These are phyloP conservation scores for Bombus balteatus DNA, from an alignment of 1,140 invertebrate genomes.

Conservation along the genomic window DNA sequence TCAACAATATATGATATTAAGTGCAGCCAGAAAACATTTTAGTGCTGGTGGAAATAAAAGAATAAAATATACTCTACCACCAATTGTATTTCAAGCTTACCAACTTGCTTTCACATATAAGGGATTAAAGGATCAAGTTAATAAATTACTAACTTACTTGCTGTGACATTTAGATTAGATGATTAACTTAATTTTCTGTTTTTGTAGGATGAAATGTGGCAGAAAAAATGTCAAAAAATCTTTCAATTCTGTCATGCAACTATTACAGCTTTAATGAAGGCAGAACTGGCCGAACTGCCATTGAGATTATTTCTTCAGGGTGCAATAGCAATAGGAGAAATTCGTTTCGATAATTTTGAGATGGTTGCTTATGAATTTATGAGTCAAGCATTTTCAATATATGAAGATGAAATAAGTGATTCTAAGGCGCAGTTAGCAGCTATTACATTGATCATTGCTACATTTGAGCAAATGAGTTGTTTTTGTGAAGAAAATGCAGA, in stretches of 20 bases:
- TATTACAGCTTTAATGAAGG: conserved; percentile 96
- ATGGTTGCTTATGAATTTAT: conserved; percentile 99
- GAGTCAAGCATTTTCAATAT: conserved; percentile 98
- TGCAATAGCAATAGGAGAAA: conserved; percentile 95
- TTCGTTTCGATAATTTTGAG: conserved; percentile 97
- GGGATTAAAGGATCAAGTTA: conserved; percentile 88
- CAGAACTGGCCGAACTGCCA: conserved; percentile 95
- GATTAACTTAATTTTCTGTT: background rate
- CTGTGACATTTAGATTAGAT: background rate
- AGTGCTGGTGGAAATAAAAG: conserved; percentile 93
- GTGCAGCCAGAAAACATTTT: conserved; percentile 94
- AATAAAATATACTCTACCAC: conserved; percentile 96
- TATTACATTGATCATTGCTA: conserved; percentile 97
- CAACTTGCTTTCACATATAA: conserved; percentile 94
- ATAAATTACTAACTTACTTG: conserved; percentile 47
- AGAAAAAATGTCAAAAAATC: conserved; percentile 98
- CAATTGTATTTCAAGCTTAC: conserved; percentile 97
- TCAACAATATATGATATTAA: conserved; percentile 96
- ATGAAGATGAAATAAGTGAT: conserved; percentile 99
- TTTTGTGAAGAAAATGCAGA: conserved; percentile 99
- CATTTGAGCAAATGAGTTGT: conserved; percentile 96
- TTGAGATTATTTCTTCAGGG: conserved; percentile 97
- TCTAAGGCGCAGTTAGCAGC: conserved; percentile 98
- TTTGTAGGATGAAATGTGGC: conserved; percentile 96
- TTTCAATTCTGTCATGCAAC: conserved; percentile 99